Percentiles rank a stretch among this genome's conserved stretches.
These are phyloP conservation scores for Pardosa pseudoannulata DNA, from an alignment of 2,888 invertebrate genomes.

Conservation along the genomic window DNA sequence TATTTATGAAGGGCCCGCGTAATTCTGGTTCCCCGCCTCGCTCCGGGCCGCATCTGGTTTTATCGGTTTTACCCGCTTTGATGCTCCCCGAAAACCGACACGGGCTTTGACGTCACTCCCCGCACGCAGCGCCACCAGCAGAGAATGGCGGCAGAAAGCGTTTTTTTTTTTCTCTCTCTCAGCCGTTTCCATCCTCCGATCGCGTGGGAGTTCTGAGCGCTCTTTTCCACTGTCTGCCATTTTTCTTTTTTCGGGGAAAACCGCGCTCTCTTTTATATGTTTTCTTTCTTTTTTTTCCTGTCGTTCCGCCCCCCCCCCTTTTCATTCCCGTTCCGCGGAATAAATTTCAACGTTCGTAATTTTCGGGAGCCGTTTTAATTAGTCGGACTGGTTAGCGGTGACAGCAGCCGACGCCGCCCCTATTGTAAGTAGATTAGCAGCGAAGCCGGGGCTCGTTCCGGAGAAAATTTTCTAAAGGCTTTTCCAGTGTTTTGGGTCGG, in stretches of 20 bases:
- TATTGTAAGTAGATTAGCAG: constrained; percentile 1
- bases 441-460: background rate
- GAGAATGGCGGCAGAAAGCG: background rate
- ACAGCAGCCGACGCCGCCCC: constrained; percentile 9
- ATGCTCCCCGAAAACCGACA: constrained; percentile 54
- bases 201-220: constrained; percentile 13
- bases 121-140: background rate
- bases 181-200: background rate
- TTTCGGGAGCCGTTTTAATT: constrained; percentile 13
- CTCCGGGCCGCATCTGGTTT: constrained; percentile 69
- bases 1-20: constrained; percentile 61
- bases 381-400: constrained; percentile 6
- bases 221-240: constrained; percentile 1
- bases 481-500: too few species aligned
- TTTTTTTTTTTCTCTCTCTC: too few species aligned
- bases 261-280: too few species aligned
- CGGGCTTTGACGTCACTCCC: constrained; percentile 46
- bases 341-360: constrained; percentile 7
- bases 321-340: too few species aligned
- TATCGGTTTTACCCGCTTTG: constrained; percentile 69
- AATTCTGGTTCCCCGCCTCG: constrained; percentile 49
- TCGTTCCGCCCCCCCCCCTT: too few species aligned
- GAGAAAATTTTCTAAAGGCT: background rate
- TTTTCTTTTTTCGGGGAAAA: too few species aligned
- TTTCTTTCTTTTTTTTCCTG: background rate